Percentiles rank a stretch among this genome's conserved stretches.
phyloP scores from a whole-genome alignment of 2,888 invertebrate species.

The Pachymerium ferrugineum region DNA sequence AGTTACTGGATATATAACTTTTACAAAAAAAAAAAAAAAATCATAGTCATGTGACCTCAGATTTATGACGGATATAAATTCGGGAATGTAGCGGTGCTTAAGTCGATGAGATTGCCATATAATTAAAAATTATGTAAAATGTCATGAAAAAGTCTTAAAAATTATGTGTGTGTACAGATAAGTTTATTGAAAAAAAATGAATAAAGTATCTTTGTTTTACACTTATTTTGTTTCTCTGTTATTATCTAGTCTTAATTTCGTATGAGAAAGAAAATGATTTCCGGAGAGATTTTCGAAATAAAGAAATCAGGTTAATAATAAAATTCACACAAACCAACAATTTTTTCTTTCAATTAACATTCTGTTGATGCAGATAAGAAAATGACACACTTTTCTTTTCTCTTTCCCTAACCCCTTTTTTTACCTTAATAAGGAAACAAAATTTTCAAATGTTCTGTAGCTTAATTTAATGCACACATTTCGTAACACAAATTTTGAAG shows the following conservation, averaged over 20 bases:
- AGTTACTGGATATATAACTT: background rate
- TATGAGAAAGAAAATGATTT: background rate
- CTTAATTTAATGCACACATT: background rate
- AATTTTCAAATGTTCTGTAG: background rate
- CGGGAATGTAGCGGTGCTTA: slow-evolving; percentile 19
- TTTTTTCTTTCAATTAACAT: background rate
- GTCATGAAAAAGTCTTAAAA: background rate
- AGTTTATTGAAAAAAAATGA: background rate
- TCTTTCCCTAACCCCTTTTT: background rate
- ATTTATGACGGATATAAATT: background rate
- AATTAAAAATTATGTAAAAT: background rate
- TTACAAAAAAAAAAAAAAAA: background rate
- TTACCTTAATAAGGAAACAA: background rate
- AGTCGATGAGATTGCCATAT: slow-evolving; percentile 5
- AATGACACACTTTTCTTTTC: slow-evolving; percentile 3
- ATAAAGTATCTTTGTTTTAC: background rate
- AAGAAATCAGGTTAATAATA: slow-evolving; percentile 4
- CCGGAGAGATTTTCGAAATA: background rate
- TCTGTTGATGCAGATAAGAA: background rate
- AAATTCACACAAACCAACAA: background rate
- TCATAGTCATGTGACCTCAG: too few relatives aligned
- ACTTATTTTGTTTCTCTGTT: background rate
- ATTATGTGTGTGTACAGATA: background rate
- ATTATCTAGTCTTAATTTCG: background rate
- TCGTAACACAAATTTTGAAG: background rate